A percentile compares a stretch with the other conserved stretches of the same genome.
Evolutionary conservation across 1,140 invertebrate species (phyloP).

Genomic region (Cephus cinctus): DNA sequence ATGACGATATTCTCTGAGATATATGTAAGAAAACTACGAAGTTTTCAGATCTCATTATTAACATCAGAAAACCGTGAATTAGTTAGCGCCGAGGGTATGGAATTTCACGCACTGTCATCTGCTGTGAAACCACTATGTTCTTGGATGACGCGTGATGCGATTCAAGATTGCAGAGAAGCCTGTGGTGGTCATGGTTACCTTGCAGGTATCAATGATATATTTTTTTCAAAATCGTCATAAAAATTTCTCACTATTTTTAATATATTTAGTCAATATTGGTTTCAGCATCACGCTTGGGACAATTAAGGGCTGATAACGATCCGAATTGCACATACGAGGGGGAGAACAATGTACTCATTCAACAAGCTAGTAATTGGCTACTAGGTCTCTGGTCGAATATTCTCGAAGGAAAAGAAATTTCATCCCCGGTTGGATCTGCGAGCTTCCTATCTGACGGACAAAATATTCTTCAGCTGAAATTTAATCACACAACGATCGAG

Average conservation of each 20-base stretch:
- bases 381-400: constrained; percentile 64
- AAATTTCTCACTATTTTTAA: not conserved
- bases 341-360: constrained; percentile 92
- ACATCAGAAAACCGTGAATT: constrained; percentile 28
- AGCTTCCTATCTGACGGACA: constrained; percentile 61
- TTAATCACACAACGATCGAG: constrained; percentile 47
- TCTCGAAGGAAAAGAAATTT: constrained; percentile 45
- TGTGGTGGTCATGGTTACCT: constrained; percentile 85
- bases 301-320: constrained; percentile 85
- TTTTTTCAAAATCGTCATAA: not conserved
- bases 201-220: constrained; percentile 58
- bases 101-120: constrained; percentile 91
- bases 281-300: constrained; percentile 75
- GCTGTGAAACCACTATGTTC: constrained; percentile 82
- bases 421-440: constrained; percentile 65
- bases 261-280: constrained; percentile 14
- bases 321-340: constrained; percentile 94
- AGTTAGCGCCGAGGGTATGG: constrained; percentile 55
- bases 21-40: constrained; percentile 32
- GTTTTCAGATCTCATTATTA: constrained; percentile 36
- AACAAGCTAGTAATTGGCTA: constrained; percentile 92
- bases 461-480: constrained; percentile 57
- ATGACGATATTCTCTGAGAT: constrained; percentile 70
- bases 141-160: constrained; percentile 80
- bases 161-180: constrained; percentile 89